Percentiles rank a stretch among this genome's conserved stretches.
phyloP scores from a whole-genome alignment of 1,140 invertebrate genomes.

The Drosophila chauvacae region DNA sequence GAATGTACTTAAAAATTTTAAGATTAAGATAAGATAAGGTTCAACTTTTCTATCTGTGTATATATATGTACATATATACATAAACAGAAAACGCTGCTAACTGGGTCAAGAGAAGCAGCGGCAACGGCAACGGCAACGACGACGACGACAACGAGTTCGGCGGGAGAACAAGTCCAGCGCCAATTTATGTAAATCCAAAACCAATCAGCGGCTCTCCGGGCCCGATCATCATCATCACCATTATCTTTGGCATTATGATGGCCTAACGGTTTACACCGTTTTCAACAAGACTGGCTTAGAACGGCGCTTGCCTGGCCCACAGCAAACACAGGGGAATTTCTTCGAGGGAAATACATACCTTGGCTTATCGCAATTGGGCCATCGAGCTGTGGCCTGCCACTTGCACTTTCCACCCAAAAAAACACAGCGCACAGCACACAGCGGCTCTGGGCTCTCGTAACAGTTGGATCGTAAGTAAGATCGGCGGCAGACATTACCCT shows the following conservation, averaged over 20 bases:
- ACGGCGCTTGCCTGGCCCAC: constrained; percentile 3
- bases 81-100: constrained; percentile 34
- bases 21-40: too few species aligned
- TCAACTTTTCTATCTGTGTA: too few species aligned
- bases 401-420: constrained; percentile 70
- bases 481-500: constrained; percentile 13
- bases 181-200: constrained; percentile 82
- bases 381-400: constrained; percentile 56
- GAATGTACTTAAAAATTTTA: too few species aligned
- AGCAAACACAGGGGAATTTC: constrained; percentile 4
- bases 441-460: not conserved
- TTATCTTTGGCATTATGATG: constrained; percentile 44
- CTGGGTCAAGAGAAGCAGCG: constrained; percentile 68
- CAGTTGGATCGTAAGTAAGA: constrained; percentile 8
- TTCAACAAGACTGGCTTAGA: constrained; percentile 30
- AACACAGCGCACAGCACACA: constrained; percentile 19
- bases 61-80: not conserved
- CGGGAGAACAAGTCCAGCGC: constrained; percentile 43
- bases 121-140: not conserved
- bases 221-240: constrained; percentile 33
- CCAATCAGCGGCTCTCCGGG: constrained; percentile 63
- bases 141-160: not conserved
- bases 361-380: constrained; percentile 68
- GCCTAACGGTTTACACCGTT: constrained; percentile 65
- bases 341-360: constrained; percentile 29